Conservation (phyloP, 1,140 invertebrate genomes). For the Melipona quadrifasciata region DNA sequence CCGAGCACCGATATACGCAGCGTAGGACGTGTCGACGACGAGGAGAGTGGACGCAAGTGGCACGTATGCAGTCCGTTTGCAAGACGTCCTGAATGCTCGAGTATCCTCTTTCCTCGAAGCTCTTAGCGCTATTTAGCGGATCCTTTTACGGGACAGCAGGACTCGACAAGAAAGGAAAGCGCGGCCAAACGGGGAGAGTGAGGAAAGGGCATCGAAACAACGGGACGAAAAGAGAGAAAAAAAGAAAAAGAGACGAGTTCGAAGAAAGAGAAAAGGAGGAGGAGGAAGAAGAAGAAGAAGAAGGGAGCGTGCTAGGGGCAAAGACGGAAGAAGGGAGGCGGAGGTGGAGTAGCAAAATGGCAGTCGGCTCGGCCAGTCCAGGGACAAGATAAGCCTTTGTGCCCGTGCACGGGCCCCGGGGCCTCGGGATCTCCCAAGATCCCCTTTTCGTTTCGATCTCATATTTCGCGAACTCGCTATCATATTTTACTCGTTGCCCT, state of each 20-base stretch:
- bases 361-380: constrained; percentile 50
- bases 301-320: constrained; percentile 21
- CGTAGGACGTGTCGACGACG: not conserved
- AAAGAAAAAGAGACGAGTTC: constrained; percentile 27
- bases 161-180: constrained; percentile 71
- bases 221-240: constrained; percentile 42
- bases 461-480: constrained; percentile 74
- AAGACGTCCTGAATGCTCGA: constrained; percentile 70
- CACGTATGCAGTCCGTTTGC: constrained; percentile 46
- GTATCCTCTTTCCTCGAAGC: constrained; percentile 75
- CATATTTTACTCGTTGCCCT: constrained; percentile 69
- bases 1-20: constrained; percentile 14
- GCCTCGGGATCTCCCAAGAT: constrained; percentile 62
- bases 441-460: constrained; percentile 70
- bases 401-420: constrained; percentile 58
- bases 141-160: constrained; percentile 76
- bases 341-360: constrained; percentile 73
- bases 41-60: not conserved
- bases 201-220: constrained; percentile 46
- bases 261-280: constrained; percentile 36
- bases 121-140: constrained; percentile 76
- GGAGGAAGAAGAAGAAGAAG: constrained; percentile 10
- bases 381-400: constrained; percentile 79
- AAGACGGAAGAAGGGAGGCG: constrained; percentile 28
- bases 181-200: constrained; percentile 48